Conservation (phyloP, 2,113 vertebrate genomes). For the Amblyornis subalaris region DNA sequence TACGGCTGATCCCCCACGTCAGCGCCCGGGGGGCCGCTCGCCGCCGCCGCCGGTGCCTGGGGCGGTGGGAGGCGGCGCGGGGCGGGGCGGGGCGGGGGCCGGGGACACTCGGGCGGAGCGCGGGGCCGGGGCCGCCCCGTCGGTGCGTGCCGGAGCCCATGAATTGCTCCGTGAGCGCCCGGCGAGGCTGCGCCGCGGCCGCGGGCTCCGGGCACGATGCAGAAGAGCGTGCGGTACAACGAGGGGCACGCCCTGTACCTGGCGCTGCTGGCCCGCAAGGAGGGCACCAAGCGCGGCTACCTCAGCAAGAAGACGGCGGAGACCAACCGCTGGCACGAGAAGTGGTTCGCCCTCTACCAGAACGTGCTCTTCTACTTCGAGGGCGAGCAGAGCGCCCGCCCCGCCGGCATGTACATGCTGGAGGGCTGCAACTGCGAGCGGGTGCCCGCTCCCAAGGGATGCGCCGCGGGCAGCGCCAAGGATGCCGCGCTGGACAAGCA, state of each 20-base stretch:
- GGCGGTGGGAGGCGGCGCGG: no score
- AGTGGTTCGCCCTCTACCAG: slow-evolving; percentile 95
- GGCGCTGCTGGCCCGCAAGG: slow-evolving; percentile 89
- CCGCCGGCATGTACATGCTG: slow-evolving; percentile 94
- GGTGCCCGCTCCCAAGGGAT: slow-evolving; percentile 82
- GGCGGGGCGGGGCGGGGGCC: no score
- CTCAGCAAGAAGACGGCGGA: slow-evolving; percentile 93
- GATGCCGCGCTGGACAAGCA: slow-evolving; percentile 89
- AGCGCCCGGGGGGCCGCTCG: slow-evolving; percentile 36
- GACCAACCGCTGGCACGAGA: slow-evolving; percentile 95
- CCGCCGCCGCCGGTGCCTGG: background rate
- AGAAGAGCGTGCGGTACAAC: slow-evolving; percentile 95
- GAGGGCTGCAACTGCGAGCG: slow-evolving; percentile 95
- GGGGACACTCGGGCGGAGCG: background rate
- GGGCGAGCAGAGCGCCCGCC: slow-evolving; percentile 89
- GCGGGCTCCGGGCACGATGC: slow-evolving; percentile 75
- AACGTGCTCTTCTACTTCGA: slow-evolving; percentile 98
- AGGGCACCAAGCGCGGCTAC: slow-evolving; percentile 90
- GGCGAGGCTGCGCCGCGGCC: background rate
- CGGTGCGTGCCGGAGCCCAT: background rate
- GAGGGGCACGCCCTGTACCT: slow-evolving; percentile 93
- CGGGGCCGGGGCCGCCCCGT: background rate
- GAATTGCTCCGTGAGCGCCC: background rate
- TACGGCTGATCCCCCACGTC: slow-evolving; percentile 77
- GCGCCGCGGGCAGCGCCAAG: slow-evolving; percentile 77